Evolutionary conservation across 2,888 invertebrate genomes (phyloP), one percentile per base, ranked within the genome.

Genomic region (Hipparchia semele): DNA sequence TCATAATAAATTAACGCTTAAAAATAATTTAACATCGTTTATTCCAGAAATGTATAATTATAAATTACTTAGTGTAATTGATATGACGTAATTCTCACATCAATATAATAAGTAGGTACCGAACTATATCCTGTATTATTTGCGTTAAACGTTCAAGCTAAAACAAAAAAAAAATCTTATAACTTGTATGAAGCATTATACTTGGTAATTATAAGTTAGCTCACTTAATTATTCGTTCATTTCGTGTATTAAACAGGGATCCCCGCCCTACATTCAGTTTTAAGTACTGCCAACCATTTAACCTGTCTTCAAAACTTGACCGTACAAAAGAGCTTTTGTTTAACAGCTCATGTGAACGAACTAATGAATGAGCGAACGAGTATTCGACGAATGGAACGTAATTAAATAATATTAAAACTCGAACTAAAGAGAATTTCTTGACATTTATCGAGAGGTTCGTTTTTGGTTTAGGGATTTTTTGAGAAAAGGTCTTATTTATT

Each of bases 241-340:
- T 86, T 88, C 88, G 87, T 89, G 85, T 89, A 85, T 84, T 86
- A 83, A 89, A 87, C 89, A 87, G 78, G 79, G 81, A 77, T 80
- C 87, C 84, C 89, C 92, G 91, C 92, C 92, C 89, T 83, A 79
- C 82, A 83, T 85, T 86, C 84, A 84, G 80, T 80, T 77, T 80
- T 79, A 81, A 84, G 83, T 81, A 83, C 83, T 80, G 81, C 80
- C 79, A 77, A 79, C 82, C 81, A 78, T 81, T 83, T 82, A 82
- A 79, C 79, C 80, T 80, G 83, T 82, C 82, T 79, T 79, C 76
- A 73, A 12, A 73, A 78, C 78, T 78, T 80, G 80, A 74, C 76
- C 79, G 84, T 75, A 90, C 87, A 90, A 89, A 76, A 88, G 86
- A 84, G 79, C 83, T 84, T 90, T 92, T 92, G 92, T 92, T 92